These are phyloP conservation scores for Athene cunicularia DNA, from an alignment of 2,113 vertebrate genomes.

Conservation along the genomic window DNA sequence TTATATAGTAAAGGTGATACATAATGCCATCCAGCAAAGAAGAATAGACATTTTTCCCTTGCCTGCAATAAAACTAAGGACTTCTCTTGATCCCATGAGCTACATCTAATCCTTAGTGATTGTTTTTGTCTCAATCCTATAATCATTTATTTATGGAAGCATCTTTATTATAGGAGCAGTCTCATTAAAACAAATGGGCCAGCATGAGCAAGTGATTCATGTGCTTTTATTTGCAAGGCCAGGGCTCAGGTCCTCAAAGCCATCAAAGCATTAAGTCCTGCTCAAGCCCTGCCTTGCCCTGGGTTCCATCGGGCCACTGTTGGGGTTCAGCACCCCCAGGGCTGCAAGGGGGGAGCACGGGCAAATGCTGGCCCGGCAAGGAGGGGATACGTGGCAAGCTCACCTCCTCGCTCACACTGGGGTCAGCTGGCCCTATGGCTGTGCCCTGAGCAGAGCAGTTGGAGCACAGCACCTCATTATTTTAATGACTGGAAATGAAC, in stretches of 20 bases:
- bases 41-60: not conserved
- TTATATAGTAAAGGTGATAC: not conserved
- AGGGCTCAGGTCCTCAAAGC: not conserved
- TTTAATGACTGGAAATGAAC: conserved; percentile 36
- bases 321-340: fast-evolving
- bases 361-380: fast-evolving
- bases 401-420: not conserved
- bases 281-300: not conserved
- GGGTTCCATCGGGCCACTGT: not conserved
- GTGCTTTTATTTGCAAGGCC: not conserved
- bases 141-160: not conserved
- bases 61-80: not conserved
- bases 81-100: not conserved
- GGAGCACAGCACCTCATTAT: not conserved
- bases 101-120: not conserved
- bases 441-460: not conserved
- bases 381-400: not conserved
- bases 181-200: not conserved
- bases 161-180: not conserved
- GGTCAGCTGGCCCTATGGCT: not conserved
- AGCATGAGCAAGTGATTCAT: not conserved
- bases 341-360: too few species aligned
- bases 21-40: not conserved
- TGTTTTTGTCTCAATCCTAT: not conserved
- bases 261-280: not conserved